A percentile compares a stretch with the other conserved stretches of the same genome.
Conservation (phyloP, 2,797 vertebrate species). For the Sebastes minor region DNA sequence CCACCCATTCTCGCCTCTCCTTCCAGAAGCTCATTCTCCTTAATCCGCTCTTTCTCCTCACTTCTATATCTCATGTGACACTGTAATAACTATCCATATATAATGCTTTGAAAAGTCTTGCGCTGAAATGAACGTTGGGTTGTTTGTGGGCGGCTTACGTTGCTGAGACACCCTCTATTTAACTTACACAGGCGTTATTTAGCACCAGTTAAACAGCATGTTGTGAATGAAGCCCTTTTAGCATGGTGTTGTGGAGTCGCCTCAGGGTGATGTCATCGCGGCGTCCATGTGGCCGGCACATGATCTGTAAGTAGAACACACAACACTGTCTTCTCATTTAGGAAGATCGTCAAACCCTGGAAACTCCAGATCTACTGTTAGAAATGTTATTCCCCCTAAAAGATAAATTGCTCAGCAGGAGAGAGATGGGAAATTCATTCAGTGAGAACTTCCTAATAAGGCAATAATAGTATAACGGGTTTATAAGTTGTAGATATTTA, state of each 20-base stretch:
- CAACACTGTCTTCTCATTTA: conserved; percentile 70
- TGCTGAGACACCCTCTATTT: conserved; percentile 68
- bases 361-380: conserved; percentile 49
- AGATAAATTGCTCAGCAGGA: conserved; percentile 7
- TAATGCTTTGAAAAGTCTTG: conserved; percentile 30
- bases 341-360: conserved; percentile 47
- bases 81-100: conserved; percentile 35
- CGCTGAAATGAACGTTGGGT: conserved; percentile 14
- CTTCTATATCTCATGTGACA: conserved; percentile 21
- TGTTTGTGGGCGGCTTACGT: conserved; percentile 50
- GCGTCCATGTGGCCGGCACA: conserved; percentile 77
- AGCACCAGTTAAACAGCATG: conserved; percentile 67
- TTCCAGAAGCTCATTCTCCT: conserved; percentile 12
- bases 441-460: neutral
- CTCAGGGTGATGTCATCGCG: conserved; percentile 72
- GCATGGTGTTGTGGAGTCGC: conserved; percentile 45
- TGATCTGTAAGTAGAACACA: conserved; percentile 68
- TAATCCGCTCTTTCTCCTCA: conserved; percentile 18
- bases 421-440: conserved; percentile 5
- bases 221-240: conserved; percentile 74
- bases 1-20: conserved; percentile 18
- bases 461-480: neutral
- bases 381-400: conserved; percentile 12
- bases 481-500: neutral
- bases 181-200: conserved; percentile 62